Evolutionary conservation across 2,888 invertebrate species (phyloP).

Genomic region (Trisateles emortualis): DNA sequence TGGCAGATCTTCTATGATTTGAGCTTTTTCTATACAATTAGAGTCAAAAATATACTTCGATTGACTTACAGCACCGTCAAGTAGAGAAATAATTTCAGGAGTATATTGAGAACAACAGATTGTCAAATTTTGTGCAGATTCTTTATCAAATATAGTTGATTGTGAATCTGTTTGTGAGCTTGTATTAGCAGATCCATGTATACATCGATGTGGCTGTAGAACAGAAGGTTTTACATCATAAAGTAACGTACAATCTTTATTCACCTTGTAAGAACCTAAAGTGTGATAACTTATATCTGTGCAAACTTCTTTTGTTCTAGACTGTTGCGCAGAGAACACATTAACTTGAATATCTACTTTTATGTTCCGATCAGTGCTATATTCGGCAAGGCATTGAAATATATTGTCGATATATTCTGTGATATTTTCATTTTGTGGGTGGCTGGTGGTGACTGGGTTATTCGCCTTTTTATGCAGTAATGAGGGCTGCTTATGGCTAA

Average conservation of each 20-base stretch:
- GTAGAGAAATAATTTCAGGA: slow-evolving; percentile 64
- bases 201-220: neutral
- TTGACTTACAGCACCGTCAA: slow-evolving; percentile 67
- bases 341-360: slow-evolving; percentile 69
- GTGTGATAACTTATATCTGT: slow-evolving; percentile 24
- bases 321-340: slow-evolving; percentile 51
- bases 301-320: slow-evolving; percentile 32
- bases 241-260: slow-evolving; percentile 19
- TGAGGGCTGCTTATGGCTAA: slow-evolving; percentile 51
- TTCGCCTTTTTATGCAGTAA: slow-evolving; percentile 51
- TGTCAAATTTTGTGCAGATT: slow-evolving; percentile 17
- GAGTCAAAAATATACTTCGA: slow-evolving; percentile 58
- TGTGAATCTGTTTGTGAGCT: slow-evolving; percentile 1
- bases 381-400: slow-evolving; percentile 59
- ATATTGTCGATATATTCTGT: slow-evolving; percentile 58
- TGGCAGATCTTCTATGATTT: slow-evolving; percentile 30
- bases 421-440: slow-evolving; percentile 37
- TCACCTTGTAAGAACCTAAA: slow-evolving; percentile 20
- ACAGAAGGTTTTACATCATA: slow-evolving; percentile 22
- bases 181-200: slow-evolving; percentile 15
- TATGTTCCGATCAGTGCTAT: slow-evolving; percentile 56
- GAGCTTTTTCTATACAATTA: slow-evolving; percentile 39
- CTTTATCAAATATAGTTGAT: slow-evolving; percentile 10
- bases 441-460: no score
- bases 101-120: slow-evolving; percentile 14